Conservation (phyloP, 1,140 invertebrate genomes). For the Macrocentrus cingulum region DNA sequence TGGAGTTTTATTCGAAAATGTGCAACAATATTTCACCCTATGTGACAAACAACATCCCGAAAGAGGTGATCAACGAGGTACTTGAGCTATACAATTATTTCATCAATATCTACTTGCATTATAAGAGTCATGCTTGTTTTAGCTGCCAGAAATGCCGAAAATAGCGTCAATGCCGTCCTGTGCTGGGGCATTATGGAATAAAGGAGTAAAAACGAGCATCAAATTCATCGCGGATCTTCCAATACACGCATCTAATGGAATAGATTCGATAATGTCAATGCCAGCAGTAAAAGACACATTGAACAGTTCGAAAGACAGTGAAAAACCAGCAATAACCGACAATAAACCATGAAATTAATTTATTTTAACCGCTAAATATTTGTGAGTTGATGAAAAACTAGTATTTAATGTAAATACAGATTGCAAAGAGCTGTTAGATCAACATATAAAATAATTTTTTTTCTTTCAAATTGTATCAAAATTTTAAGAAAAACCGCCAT, state of each 20-base stretch:
- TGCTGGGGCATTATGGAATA: constrained; percentile 27
- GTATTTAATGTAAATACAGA: constrained; percentile 5
- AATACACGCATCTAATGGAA: constrained; percentile 27
- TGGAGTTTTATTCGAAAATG: constrained; percentile 44
- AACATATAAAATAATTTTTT: too few species aligned
- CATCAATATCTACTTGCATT: not conserved
- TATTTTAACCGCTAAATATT: not conserved
- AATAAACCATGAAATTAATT: not conserved
- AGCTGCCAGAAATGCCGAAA: constrained; percentile 27
- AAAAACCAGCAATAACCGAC: not conserved
- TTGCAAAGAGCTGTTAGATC: too few species aligned
- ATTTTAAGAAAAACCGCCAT: not conserved
- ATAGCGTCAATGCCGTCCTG: constrained; percentile 22
- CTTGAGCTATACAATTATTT: not conserved
- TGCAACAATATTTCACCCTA: constrained; percentile 41
- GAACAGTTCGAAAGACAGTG: not conserved
- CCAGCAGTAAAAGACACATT: constrained; percentile 7
- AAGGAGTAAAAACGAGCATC: constrained; percentile 30
- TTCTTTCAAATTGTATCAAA: too few species aligned
- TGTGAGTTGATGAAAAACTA: not conserved
- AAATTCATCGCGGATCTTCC: constrained; percentile 32
- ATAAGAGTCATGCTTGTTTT: not conserved
- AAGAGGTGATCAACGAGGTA: constrained; percentile 41
- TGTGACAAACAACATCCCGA: constrained; percentile 40
- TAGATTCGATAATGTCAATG: constrained; percentile 25